Percentiles rank a stretch among this genome's conserved stretches.
phyloP scores from a whole-genome alignment of 2,113 vertebrate species.

The Siphamia tubifer region DNA sequence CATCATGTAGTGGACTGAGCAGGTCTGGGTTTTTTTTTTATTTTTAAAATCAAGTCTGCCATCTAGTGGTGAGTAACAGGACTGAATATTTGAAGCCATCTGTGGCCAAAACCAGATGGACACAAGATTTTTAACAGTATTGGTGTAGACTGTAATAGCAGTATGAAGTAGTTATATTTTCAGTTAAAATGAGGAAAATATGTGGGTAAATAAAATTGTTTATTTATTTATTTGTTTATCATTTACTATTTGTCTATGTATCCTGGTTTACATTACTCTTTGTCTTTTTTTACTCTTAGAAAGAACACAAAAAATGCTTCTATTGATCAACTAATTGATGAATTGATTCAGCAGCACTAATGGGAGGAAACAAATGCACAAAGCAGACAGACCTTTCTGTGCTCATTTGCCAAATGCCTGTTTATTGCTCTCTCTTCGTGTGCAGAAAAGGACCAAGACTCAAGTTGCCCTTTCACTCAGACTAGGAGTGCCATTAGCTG shows the following conservation, averaged over 20 bases:
- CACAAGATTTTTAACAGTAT: no score
- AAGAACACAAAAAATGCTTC: neutral
- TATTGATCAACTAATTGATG: slow-evolving; percentile 12
- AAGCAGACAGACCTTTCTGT: slow-evolving; percentile 48
- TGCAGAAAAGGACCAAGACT: slow-evolving; percentile 63
- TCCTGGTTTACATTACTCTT: neutral
- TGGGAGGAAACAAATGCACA: slow-evolving; percentile 36
- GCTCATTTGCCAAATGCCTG: slow-evolving; percentile 60
- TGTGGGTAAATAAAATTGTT: no score
- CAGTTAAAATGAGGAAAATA: no score
- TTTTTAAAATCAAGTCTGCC: slow-evolving; percentile 76
- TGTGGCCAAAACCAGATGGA: no score
- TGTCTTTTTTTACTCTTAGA: neutral
- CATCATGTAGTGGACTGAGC: neutral
- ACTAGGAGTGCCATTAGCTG: slow-evolving; percentile 75
- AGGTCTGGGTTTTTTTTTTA: slow-evolving; percentile 50
- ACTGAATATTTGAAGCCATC: neutral
- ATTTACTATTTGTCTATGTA: neutral
- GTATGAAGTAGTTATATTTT: no score
- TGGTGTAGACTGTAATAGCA: no score
- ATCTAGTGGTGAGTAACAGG: slow-evolving; percentile 72
- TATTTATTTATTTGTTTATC: no score
- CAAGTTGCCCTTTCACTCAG: slow-evolving; percentile 74
- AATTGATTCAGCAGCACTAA: slow-evolving; percentile 19
- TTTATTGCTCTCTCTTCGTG: slow-evolving; percentile 56